A percentile compares a stretch with the other conserved stretches of the same genome.
Evolutionary conservation across 2,113 vertebrate genomes (phyloP).

Genomic region (Cyprinodon variegatus): DNA sequence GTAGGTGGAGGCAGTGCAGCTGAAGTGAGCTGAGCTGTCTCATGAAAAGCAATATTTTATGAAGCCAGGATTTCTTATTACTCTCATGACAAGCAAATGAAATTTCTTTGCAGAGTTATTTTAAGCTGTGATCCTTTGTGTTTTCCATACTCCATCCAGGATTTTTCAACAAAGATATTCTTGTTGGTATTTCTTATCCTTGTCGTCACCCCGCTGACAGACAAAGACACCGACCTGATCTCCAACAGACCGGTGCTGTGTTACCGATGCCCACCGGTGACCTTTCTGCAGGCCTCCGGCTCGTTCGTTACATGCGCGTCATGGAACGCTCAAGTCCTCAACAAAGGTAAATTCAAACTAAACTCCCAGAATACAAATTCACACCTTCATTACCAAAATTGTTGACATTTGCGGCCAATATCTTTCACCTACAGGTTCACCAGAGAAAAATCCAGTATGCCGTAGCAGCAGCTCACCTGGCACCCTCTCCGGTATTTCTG

Average conservation of each 20-base stretch:
- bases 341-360: no score
- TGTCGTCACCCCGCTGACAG: constrained; percentile 25
- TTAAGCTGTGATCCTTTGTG: not conserved
- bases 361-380: no score
- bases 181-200: not conserved
- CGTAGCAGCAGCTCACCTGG: constrained; percentile 11
- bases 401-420: not conserved
- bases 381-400: no score
- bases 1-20: not conserved
- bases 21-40: not conserved
- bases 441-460: constrained; percentile 56
- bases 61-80: not conserved
- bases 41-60: not conserved
- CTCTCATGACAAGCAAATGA: no score
- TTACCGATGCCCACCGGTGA: constrained; percentile 58
- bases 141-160: no score
- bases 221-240: constrained; percentile 16
- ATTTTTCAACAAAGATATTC: no score
- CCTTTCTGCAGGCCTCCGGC: constrained; percentile 48
- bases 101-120: no score
- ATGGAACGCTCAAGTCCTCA: no score
- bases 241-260: constrained; percentile 33
- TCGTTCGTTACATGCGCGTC: constrained; percentile 34
- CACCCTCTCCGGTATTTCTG: constrained; percentile 39
- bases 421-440: constrained; percentile 71